A percentile compares a stretch with the other conserved stretches of the same genome.
Evolutionary conservation across 2,113 vertebrate species (phyloP).

Genomic region (Oriolus oriolus): DNA sequence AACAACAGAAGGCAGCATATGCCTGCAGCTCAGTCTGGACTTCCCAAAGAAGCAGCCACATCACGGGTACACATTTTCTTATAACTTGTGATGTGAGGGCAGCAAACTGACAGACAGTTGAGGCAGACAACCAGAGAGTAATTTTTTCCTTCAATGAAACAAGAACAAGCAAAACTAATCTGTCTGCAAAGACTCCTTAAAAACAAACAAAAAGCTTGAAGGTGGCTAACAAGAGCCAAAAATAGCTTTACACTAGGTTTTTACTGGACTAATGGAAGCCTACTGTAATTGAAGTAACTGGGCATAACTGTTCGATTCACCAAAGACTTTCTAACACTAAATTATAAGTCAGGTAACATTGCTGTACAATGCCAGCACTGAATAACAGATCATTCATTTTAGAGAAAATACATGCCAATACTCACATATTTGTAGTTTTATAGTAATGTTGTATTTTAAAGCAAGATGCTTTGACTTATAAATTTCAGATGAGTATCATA

Average conservation of each 20-base stretch:
- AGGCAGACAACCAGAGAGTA: not conserved
- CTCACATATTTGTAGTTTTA: not conserved
- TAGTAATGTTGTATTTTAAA: not conserved
- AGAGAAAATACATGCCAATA: not conserved
- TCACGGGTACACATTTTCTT: accelerated
- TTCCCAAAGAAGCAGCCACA: not conserved
- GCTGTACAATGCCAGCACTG: not conserved
- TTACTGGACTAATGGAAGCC: not conserved
- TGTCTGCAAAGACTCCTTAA: not conserved
- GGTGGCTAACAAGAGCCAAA: not conserved
- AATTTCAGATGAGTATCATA: not conserved
- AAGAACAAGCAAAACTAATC: not conserved
- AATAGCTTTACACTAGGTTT: not conserved
- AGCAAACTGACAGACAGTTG: not conserved
- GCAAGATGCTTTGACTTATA: not conserved
- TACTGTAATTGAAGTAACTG: not conserved
- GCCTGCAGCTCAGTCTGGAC: not conserved
- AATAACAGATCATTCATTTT: not conserved
- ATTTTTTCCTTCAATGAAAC: not conserved
- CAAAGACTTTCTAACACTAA: not conserved
- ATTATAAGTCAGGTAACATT: not conserved
- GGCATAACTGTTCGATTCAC: not conserved
- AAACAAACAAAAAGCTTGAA: not conserved
- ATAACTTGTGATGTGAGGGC: not conserved
- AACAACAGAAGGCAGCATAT: not conserved